Evolutionary conservation across 1,140 invertebrate species (phyloP), one percentile per base, ranked within the genome.

Genomic region (Platyura marginata): DNA sequence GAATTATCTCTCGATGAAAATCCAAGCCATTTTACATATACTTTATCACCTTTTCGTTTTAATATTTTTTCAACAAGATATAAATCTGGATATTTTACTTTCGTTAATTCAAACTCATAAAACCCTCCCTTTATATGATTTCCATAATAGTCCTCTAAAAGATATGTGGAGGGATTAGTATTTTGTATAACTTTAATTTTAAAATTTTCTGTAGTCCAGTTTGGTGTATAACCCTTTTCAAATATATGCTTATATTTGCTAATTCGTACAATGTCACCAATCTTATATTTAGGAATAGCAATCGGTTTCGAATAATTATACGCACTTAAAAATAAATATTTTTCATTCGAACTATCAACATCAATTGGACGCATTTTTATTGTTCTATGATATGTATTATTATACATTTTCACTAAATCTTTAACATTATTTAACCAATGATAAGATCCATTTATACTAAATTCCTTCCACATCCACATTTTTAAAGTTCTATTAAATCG

Each of bases 401-500:
- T 69, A 46, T 69, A 68, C 21, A 49, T 40, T 15, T 53, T 10
- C 13, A 63, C 49, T 13, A 67, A 20, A 36, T 63, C 38, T 15
- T 44, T 36, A 38, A 67, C 48, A 5, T 56, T 53, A 48, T 61
- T 44, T 15, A 61, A 45, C 51, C 61, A 69, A 34, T 57, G 56
- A 43, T 62, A 54, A 20, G 48, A 57, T 4, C 61, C 62, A 15
- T 53, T 47, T 40, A 55, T 44, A 49, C 56, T 62, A 47, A 69
- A 67, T 49, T 63, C 42, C 48, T 53, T 56, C 47, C 51, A 69
- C 47, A 68, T 55, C 49, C 55, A 60, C 16, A 43, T 47, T 56
- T 66, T 68, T 37, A 70, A 44, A 18, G 61, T 68, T 47, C 60
- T 46, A 51, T 65, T 64, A 41, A 66, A 63, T 42, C 66, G 38